Evolutionary conservation across 2,797 vertebrate genomes (phyloP).

Genomic region (Ataeniobius toweri): DNA sequence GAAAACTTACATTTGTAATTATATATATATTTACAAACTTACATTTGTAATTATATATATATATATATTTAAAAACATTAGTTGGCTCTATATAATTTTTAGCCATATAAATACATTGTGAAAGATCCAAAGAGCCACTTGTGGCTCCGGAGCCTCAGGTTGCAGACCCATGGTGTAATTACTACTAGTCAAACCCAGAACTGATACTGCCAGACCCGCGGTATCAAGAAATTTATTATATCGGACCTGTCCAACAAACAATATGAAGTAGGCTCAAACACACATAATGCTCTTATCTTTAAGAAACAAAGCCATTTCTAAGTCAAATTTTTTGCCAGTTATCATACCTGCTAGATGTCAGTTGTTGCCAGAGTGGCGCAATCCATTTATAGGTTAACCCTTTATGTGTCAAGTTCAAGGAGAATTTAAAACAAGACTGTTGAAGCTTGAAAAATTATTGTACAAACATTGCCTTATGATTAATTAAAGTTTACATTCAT

Average conservation of each 20-base stretch:
- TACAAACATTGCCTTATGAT: not conserved
- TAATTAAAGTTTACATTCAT: not conserved
- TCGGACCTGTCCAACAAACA: not conserved
- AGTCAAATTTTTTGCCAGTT: not conserved
- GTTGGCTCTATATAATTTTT: not conserved
- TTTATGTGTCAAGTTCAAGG: not conserved
- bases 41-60: not conserved
- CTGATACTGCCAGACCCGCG: too few species aligned
- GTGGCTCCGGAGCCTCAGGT: not conserved
- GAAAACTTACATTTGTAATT: not conserved
- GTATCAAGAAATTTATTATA: not conserved
- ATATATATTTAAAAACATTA: not conserved
- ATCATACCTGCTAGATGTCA: not conserved
- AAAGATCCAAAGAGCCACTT: not conserved
- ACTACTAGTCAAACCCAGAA: not conserved
- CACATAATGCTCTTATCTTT: not conserved
- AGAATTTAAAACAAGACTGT: not conserved
- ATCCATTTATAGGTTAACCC: not conserved
- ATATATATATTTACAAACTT: not conserved
- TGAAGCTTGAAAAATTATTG: not conserved
- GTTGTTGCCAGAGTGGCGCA: not conserved
- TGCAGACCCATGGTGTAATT: not conserved
- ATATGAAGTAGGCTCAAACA: not conserved
- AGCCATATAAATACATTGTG: not conserved
- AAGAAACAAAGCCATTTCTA: not conserved